Evolutionary conservation across 2,797 vertebrate genomes (phyloP).

Genomic region (Okamejei kenojei): DNA sequence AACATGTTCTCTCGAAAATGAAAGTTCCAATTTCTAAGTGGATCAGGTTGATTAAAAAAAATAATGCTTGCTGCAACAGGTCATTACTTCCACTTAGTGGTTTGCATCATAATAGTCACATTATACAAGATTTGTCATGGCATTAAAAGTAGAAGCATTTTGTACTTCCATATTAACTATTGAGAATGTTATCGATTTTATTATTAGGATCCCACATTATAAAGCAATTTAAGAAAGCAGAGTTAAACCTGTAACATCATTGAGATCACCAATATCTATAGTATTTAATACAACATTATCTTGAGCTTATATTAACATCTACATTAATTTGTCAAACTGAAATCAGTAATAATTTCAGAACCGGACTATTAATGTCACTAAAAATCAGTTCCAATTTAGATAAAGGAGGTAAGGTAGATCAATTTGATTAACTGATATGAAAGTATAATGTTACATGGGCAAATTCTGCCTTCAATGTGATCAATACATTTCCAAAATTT

Average conservation of each 20-base stretch:
- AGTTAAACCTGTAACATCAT: not conserved
- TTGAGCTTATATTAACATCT: not conserved
- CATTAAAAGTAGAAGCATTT: too few relatives aligned
- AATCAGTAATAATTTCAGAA: not conserved
- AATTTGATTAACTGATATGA: not conserved
- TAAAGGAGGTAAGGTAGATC: not conserved
- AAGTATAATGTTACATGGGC: not conserved
- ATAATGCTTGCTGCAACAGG: not conserved
- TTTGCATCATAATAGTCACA: too few relatives aligned
- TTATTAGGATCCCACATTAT: not conserved
- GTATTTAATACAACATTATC: not conserved
- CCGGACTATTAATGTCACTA: not conserved
- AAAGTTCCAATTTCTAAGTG: not conserved
- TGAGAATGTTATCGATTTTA: not conserved
- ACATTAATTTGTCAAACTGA: not conserved
- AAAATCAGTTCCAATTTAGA: not conserved
- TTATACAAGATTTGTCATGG: too few relatives aligned
- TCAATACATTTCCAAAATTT: not conserved
- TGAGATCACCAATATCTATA: not conserved
- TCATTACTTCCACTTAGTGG: not conserved
- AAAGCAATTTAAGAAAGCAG: not conserved
- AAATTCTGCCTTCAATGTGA: not conserved
- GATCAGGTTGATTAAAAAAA: not conserved
- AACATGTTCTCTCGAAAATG: not conserved
- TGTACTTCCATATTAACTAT: not conserved